Conservation (phyloP, 2,113 vertebrate genomes). For the Meles meles region DNA sequence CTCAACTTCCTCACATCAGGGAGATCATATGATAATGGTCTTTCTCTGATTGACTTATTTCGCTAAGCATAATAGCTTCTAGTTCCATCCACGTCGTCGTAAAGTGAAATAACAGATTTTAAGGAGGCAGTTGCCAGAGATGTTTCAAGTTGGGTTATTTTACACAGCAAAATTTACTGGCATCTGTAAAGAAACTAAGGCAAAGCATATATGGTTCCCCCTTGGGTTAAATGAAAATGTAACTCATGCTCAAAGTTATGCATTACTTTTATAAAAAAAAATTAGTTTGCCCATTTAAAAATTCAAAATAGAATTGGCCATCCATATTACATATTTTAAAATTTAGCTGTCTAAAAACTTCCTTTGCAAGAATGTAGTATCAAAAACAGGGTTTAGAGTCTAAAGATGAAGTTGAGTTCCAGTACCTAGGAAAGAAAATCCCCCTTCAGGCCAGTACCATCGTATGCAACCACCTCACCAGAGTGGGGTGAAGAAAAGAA, state of each 20-base stretch:
- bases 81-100: too few relatives aligned
- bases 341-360: not conserved
- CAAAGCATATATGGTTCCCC: not conserved
- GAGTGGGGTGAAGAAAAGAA: not conserved
- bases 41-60: too few relatives aligned
- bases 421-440: not conserved
- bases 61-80: too few relatives aligned
- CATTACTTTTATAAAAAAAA: not conserved
- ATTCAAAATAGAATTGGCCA: not conserved
- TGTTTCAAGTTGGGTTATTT: not conserved
- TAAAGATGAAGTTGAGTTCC: not conserved
- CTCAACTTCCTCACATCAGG: too few relatives aligned
- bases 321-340: not conserved
- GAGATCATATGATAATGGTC: too few relatives aligned
- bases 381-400: not conserved
- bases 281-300: not conserved
- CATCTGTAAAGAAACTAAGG: not conserved
- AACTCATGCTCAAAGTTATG: slow-evolving; percentile 14
- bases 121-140: not conserved
- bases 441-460: not conserved
- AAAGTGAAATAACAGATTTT: not conserved
- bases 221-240: not conserved
- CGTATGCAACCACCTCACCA: not conserved
- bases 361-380: not conserved
- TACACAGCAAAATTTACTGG: not conserved